Evolutionary conservation across 2,888 invertebrate genomes (phyloP), one percentile per base, ranked within the genome.

Genomic region (Cancer borealis): DNA sequence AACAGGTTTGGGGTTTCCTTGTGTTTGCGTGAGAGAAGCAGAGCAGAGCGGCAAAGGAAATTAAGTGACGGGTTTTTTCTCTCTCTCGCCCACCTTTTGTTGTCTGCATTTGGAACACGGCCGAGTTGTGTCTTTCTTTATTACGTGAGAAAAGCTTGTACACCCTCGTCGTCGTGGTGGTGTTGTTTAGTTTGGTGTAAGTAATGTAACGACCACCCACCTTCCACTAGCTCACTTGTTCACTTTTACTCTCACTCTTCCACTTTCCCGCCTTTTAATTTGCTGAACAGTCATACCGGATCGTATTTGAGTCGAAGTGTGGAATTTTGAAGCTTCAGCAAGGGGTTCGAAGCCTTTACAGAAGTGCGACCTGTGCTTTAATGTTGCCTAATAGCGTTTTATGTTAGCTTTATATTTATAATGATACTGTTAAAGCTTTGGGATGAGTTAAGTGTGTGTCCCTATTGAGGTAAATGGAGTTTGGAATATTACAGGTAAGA

Each of bases 41-140:
- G 26, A 79, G 79, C 79, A 79, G 26, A 79, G 79, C 4, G 79
- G 66, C 66, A 21, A 79, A 79, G 79, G 79, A 79, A 79, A 79
- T 79, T n/a, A 79, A 79, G 26, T 79, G 79, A 79, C 79, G 5
- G 4, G 79, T 14, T 26, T 79, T 73, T 6, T 73, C 73, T 21
- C 54, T 54, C 73, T 30, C 10, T 30, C 79, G 12, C 26, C 26
- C 79, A 6, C 79, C 30, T 79, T 14, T 30, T 26, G 6, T 26
- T 79, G 30, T 79, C 79, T 26, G 30, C 26, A 6, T 30, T 26
- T 79, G 30, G 79, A 79, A 8, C 30, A 5, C 0, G 5, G 66
- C 30, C 26, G 79, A 79, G 79, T 30, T n/a, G n/a, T 30, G 26
- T 30, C 30, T 79, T 79, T 79, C 73, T 6, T 26, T 73, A 30